A percentile compares a stretch with the other conserved stretches of the same genome.
Evolutionary conservation across 64 coral and sea anemone genomes (phyloP).

Genomic region (Dendrophyllia cribrosa): DNA sequence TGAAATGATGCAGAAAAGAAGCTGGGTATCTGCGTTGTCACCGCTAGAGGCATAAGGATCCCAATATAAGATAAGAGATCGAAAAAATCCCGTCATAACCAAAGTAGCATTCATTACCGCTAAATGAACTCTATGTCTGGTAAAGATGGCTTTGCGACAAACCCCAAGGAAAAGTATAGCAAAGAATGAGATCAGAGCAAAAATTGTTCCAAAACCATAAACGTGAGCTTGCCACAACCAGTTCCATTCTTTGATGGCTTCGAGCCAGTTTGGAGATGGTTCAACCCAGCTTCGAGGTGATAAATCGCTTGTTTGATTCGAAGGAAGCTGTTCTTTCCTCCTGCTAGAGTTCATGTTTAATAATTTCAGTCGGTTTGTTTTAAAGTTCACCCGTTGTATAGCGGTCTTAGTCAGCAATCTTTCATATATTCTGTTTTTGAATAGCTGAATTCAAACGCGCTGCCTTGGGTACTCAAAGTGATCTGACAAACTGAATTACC

Average conservation of each 20-base stretch:
- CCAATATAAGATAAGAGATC: slow-evolving; percentile 48
- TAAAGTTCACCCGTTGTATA: too few species aligned
- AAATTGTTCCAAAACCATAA: slow-evolving; percentile 62
- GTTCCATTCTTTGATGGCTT: slow-evolving; percentile 27
- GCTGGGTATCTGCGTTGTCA: neutral
- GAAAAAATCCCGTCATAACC: slow-evolving; percentile 24
- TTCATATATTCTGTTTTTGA: too few species aligned
- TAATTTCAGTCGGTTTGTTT: too few species aligned
- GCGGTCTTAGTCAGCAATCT: too few species aligned
- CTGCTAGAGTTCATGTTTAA: neutral
- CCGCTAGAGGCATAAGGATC: slow-evolving; percentile 59
- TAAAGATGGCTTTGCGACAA: neutral
- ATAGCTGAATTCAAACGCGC: too few species aligned
- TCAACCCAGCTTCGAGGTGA: slow-evolving; percentile 58
- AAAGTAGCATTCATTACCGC: slow-evolving; percentile 42
- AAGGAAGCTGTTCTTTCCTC: neutral
- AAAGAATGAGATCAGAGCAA: slow-evolving; percentile 32
- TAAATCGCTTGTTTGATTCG: neutral
- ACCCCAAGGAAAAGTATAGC: neutral
- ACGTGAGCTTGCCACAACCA: slow-evolving; percentile 64
- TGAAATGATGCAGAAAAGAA: slow-evolving; percentile 37
- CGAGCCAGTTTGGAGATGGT: slow-evolving; percentile 75
- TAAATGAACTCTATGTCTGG: slow-evolving; percentile 12
- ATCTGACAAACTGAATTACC: too few species aligned
- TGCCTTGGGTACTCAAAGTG: too few species aligned